Evolutionary conservation across 2,113 vertebrate genomes (phyloP).

Genomic region (Grallaria varia): DNA sequence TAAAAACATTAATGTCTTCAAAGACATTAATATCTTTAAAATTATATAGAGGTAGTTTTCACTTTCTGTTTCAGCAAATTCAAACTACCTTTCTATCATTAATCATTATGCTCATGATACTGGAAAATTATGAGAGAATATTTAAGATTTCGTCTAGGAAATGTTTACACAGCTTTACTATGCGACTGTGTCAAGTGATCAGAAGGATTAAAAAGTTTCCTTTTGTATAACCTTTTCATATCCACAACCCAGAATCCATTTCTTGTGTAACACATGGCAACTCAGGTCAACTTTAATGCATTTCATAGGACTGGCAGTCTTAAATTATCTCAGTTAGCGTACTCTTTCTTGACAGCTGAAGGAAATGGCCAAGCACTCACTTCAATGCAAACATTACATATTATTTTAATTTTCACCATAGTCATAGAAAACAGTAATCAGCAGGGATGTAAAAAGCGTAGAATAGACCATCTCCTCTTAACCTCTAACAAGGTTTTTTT

Average conservation of each 20-base stretch:
- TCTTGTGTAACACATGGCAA: background rate
- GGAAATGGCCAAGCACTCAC: background rate
- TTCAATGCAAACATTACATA: background rate
- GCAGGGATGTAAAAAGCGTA: background rate
- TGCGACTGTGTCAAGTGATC: background rate
- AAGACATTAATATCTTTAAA: background rate
- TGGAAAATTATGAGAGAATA: background rate
- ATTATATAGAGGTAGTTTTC: background rate
- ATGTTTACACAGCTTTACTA: background rate
- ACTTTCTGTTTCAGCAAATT: background rate
- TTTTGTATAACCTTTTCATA: background rate
- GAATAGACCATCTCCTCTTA: background rate
- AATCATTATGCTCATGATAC: background rate
- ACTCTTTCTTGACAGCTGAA: slow-evolving; percentile 11
- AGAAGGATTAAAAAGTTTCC: slow-evolving; percentile 10
- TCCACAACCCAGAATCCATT: background rate
- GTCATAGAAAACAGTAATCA: background rate
- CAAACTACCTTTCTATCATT: background rate
- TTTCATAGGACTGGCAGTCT: background rate
- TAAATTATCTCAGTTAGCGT: slow-evolving; percentile 17
- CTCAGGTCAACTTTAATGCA: slow-evolving; percentile 32
- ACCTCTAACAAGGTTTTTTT: slow-evolving; percentile 9
- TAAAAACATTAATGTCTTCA: background rate
- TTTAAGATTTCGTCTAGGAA: background rate
- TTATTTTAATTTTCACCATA: background rate